A percentile compares a stretch with the other conserved stretches of the same genome.
phyloP scores from a whole-genome alignment of 2,797 vertebrate genomes.

The Lemur catta region DNA sequence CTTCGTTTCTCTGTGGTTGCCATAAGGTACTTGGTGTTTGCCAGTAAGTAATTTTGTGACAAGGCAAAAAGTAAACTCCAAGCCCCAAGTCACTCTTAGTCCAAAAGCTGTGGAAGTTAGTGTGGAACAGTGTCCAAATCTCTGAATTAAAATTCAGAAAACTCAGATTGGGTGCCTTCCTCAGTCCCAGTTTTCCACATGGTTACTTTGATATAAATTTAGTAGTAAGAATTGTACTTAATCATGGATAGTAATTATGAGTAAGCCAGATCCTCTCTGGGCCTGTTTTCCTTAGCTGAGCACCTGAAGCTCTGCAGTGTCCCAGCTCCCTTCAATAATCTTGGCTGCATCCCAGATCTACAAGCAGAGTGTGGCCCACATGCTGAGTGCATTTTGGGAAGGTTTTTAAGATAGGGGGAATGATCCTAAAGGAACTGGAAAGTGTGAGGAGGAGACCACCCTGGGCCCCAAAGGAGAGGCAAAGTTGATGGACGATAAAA shows the following conservation, averaged over 20 bases:
- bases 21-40: not conserved
- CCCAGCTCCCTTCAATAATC: not conserved
- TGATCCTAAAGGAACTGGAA: not conserved
- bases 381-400: fast-evolving
- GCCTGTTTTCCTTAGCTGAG: not conserved
- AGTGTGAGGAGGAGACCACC: not conserved
- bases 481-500: not conserved
- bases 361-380: fast-evolving
- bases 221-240: not conserved
- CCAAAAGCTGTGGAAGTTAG: not conserved
- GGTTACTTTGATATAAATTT: not conserved
- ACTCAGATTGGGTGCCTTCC: not conserved
- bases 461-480: not conserved
- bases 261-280: not conserved
- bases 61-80: not conserved
- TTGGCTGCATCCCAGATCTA: not conserved
- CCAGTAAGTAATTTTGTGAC: not conserved
- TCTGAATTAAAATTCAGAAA: not conserved
- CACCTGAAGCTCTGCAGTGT: fast-evolving
- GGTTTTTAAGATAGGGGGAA: not conserved
- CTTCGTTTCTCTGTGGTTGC: not conserved
- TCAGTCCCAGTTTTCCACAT: fast-evolving
- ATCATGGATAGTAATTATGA: not conserved
- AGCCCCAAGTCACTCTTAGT: not conserved
- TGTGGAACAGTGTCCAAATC: not conserved